Conservation (phyloP, 2,797 vertebrate genomes). For the Carduelis carduelis region DNA sequence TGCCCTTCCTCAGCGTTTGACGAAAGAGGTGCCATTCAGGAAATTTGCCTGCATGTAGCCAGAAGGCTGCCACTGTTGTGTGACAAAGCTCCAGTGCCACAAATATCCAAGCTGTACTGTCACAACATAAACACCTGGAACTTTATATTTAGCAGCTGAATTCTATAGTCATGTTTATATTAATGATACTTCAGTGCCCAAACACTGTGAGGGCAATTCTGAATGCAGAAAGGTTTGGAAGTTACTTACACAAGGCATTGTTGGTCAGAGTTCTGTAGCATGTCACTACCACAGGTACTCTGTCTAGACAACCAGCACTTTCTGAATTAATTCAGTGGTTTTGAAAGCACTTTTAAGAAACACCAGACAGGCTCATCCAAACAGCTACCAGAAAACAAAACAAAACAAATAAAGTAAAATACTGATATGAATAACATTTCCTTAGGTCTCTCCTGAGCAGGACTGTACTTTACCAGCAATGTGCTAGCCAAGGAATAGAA, state of each 20-base stretch:
- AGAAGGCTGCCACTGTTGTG: background rate
- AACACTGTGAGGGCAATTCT: background rate
- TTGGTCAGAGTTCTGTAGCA: background rate
- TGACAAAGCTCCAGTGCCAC: background rate
- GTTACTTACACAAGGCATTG: background rate
- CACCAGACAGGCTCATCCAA: background rate
- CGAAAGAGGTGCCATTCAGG: background rate
- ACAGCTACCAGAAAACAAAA: background rate
- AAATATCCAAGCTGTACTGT: rapidly evolving
- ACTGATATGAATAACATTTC: background rate
- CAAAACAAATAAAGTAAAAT: background rate
- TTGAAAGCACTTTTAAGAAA: background rate
- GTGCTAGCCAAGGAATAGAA: background rate
- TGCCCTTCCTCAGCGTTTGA: background rate
- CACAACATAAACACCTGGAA: rapidly evolving
- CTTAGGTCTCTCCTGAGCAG: background rate
- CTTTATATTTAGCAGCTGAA: background rate
- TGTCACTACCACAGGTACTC: background rate
- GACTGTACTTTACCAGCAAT: background rate
- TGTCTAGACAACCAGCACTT: background rate
- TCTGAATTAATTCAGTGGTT: background rate
- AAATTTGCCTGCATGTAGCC: background rate
- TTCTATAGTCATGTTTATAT: background rate
- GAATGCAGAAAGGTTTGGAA: background rate
- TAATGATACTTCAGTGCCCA: background rate